Evolutionary conservation across 1,140 invertebrate species (phyloP).

Genomic region (Drosophila ananassae): DNA sequence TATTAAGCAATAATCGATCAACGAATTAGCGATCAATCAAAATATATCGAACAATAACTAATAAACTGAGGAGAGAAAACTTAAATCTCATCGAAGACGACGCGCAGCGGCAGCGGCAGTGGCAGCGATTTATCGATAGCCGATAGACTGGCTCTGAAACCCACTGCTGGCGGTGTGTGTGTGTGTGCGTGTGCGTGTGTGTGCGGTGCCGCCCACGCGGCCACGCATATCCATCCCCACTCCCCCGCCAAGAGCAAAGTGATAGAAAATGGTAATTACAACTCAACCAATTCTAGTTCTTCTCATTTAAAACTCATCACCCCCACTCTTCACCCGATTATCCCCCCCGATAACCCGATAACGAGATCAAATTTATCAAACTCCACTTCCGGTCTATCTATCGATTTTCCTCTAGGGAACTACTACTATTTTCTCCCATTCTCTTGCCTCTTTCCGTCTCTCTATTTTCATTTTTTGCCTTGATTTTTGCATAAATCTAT

Average conservation of each 20-base stretch:
- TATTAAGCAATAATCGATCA: constrained; percentile 21
- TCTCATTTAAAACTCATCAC: constrained; percentile 43
- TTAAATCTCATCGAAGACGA: constrained; percentile 24
- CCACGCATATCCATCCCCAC: constrained; percentile 71
- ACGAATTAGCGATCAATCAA: constrained; percentile 42
- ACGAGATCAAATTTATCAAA: constrained; percentile 19
- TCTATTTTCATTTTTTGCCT: constrained; percentile 15
- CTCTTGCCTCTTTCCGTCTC: constrained; percentile 27
- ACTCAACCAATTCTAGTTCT: constrained; percentile 72
- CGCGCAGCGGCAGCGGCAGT: constrained; percentile 35
- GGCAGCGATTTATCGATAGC: constrained; percentile 40
- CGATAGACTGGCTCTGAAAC: constrained; percentile 43
- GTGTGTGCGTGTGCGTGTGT: constrained; percentile 72
- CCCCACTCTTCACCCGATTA: constrained; percentile 35
- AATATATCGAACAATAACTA: constrained; percentile 1
- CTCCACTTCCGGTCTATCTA: constrained; percentile 31
- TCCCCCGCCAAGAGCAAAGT: constrained; percentile 70
- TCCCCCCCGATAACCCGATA: constrained; percentile 13
- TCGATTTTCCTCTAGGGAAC: constrained; percentile 27
- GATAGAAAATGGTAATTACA: constrained; percentile 84
- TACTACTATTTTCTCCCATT: constrained; percentile 12
- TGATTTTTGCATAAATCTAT: constrained; percentile 12
- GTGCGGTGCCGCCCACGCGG: constrained; percentile 52
- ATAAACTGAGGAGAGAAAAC: background rate
- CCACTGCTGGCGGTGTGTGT: constrained; percentile 67